phyloP scores from a whole-genome alignment of 2,888 invertebrate genomes.

The Scaptomyza caliginosa region DNA sequence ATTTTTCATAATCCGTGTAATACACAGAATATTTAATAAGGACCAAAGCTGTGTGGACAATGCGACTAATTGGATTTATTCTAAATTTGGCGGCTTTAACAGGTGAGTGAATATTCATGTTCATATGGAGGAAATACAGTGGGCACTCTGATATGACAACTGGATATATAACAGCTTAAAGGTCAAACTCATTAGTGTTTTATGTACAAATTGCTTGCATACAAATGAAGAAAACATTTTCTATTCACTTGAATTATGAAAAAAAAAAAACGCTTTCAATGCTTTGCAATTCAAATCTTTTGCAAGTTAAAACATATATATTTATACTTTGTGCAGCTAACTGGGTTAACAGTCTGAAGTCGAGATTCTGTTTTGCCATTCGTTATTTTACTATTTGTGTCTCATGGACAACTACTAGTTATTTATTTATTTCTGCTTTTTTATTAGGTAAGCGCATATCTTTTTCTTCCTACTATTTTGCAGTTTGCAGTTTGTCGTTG shows the following conservation, averaged over 20 bases:
- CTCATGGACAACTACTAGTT: constrained; percentile 34
- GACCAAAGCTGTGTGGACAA: constrained; percentile 17
- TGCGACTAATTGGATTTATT: constrained; percentile 83
- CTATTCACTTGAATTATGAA: not conserved
- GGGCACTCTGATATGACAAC: not conserved
- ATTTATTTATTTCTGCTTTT: not conserved
- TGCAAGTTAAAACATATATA: not conserved
- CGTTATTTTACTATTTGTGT: constrained; percentile 21
- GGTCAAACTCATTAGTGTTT: not conserved
- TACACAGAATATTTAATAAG: constrained; percentile 19
- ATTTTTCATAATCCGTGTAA: not conserved
- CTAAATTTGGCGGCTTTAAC: constrained; percentile 83
- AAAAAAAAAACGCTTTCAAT: not conserved
- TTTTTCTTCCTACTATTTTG: constrained; percentile 4
- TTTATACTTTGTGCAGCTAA: constrained; percentile 5
- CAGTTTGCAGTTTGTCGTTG: constrained; percentile 15
- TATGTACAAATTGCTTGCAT: not conserved
- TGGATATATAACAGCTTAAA: not conserved
- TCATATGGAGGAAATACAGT: constrained; percentile 3
- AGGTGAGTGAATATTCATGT: constrained; percentile 74
- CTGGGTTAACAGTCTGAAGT: constrained; percentile 9
- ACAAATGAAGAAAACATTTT: not conserved
- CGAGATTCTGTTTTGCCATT: not conserved
- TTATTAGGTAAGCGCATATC: constrained; percentile 8
- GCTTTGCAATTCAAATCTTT: constrained; percentile 7